Evolutionary conservation across 2,888 invertebrate genomes (phyloP).

Genomic region (Exocentrus adspersus): DNA sequence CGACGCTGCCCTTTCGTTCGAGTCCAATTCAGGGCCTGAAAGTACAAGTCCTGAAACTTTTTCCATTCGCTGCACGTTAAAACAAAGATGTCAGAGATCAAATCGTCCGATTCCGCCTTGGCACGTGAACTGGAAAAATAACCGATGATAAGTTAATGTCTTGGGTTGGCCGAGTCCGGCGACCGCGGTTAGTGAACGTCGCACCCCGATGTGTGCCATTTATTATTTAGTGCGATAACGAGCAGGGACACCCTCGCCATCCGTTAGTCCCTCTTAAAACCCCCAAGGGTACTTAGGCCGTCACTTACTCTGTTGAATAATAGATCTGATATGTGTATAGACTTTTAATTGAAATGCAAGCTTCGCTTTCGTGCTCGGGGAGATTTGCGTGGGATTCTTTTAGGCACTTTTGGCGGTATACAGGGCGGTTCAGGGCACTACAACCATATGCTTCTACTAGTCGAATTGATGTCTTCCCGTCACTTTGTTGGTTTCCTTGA

Average conservation of each 20-base stretch:
- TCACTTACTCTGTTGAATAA: slow-evolving; percentile 54
- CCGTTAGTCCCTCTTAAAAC: slow-evolving; percentile 48
- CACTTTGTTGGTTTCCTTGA: too few relatives aligned
- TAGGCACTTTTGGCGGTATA: too few relatives aligned
- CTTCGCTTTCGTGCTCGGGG: slow-evolving; percentile 38
- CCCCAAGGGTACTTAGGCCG: slow-evolving; percentile 46
- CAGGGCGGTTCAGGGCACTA: too few relatives aligned
- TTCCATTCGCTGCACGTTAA: not conserved
- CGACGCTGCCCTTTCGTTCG: not conserved
- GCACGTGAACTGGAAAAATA: slow-evolving; percentile 9
- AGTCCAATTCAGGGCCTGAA: too few relatives aligned
- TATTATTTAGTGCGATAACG: slow-evolving; percentile 59
- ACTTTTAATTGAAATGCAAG: slow-evolving; percentile 48
- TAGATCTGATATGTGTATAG: slow-evolving; percentile 51
- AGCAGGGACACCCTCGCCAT: slow-evolving; percentile 56
- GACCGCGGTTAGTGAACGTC: slow-evolving; percentile 43
- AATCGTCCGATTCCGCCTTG: not conserved
- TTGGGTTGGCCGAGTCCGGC: slow-evolving; percentile 40
- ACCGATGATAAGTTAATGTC: slow-evolving; percentile 41
- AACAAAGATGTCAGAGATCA: not conserved
- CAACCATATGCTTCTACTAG: too few relatives aligned
- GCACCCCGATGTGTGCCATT: slow-evolving; percentile 54
- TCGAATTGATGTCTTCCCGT: too few relatives aligned
- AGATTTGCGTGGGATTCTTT: slow-evolving; percentile 6
- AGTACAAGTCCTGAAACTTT: too few relatives aligned